A percentile compares a stretch with the other conserved stretches of the same genome.
phyloP scores from a whole-genome alignment of 2,888 invertebrate genomes.

The Chrysolina americana region DNA sequence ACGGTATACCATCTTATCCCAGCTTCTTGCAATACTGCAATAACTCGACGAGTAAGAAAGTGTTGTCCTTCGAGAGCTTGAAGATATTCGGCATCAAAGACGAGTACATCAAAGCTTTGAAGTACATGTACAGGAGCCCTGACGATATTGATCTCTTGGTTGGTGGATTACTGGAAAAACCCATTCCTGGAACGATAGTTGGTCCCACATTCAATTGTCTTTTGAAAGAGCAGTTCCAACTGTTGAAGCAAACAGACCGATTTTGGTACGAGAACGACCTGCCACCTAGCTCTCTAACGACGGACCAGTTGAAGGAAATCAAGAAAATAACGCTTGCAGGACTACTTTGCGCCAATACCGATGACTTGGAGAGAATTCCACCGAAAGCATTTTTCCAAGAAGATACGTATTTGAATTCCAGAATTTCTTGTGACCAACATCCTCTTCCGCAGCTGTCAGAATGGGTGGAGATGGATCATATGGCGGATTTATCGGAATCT shows the following conservation, averaged over 20 bases:
- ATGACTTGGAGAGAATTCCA: constrained; percentile 81
- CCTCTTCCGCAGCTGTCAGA: constrained; percentile 77
- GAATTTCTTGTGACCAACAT: constrained; percentile 83
- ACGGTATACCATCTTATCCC: constrained; percentile 84
- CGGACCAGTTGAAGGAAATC: constrained; percentile 85
- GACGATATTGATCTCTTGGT: constrained; percentile 89
- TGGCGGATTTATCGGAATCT: constrained; percentile 80
- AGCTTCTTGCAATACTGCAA: constrained; percentile 79
- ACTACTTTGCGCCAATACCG: constrained; percentile 83
- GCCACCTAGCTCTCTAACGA: constrained; percentile 86
- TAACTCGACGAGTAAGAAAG: constrained; percentile 61
- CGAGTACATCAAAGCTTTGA: constrained; percentile 76
- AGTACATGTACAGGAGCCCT: constrained; percentile 78
- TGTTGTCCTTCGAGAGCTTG: constrained; percentile 70
- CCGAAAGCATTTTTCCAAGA: constrained; percentile 88
- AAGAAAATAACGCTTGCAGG: constrained; percentile 86
- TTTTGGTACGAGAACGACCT: constrained; percentile 97
- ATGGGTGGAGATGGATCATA: constrained; percentile 80
- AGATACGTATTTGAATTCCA: constrained; percentile 87
- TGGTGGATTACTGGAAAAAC: constrained; percentile 86
- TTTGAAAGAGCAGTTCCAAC: constrained; percentile 85
- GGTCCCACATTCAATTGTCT: constrained; percentile 93
- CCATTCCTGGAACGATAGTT: constrained; percentile 82
- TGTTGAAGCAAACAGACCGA: constrained; percentile 87
- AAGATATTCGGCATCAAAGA: constrained; percentile 73